Base-by-base conservation (phyloP, 2,888 invertebrate species). In the Odontothrips loti region DNA sequence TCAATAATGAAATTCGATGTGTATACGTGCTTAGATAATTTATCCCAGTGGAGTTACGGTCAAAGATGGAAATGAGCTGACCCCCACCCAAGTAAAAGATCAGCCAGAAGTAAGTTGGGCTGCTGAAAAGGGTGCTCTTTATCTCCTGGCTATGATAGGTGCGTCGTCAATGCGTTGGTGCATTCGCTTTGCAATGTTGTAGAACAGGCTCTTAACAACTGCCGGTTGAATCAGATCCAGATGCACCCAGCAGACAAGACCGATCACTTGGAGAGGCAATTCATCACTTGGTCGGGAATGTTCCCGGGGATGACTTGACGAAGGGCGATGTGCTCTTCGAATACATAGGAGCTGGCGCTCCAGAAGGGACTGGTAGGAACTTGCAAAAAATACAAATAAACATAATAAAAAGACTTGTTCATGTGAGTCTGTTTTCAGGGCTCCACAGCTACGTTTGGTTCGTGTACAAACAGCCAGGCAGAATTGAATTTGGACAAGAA, bases 251-350 rank as follows among this genome's bases (percentile, higher is more conserved):
- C 83, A 92, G 96, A 51, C 86, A 89, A 23, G 91, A 93, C 12
- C 96, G 95, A 0, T 93, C 89, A 83, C 92, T 90, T 86, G 91
- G 96, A 51, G 96, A 97, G 87, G 96, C 94, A 93, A 94, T 94
- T 85, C 96, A 97, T 87, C 97, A 96, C 96, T 87, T 96, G 8
- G 93, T 97, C 0, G 93, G 91, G 34, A 96, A 96, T 86, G 93
- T 97, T 84, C 93, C 93, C 34, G 95, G 93, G 20, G 87, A 86
- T 83, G 89, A 94, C 83, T 86, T 96, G 2, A 85, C 86, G 0
- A 88, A 90, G 8, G 97, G 97, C 4, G 93, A 95, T 80, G 90
- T 90, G 0, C 88, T 96, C 0, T 91, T 94, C 0, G 92, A 91
- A 10, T 97, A 95, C 87, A 87, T 94, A 48, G 96, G 96, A 78